These are phyloP conservation scores for Nestor notabilis DNA, from an alignment of 2,113 vertebrate genomes.

Conservation along the genomic window DNA sequence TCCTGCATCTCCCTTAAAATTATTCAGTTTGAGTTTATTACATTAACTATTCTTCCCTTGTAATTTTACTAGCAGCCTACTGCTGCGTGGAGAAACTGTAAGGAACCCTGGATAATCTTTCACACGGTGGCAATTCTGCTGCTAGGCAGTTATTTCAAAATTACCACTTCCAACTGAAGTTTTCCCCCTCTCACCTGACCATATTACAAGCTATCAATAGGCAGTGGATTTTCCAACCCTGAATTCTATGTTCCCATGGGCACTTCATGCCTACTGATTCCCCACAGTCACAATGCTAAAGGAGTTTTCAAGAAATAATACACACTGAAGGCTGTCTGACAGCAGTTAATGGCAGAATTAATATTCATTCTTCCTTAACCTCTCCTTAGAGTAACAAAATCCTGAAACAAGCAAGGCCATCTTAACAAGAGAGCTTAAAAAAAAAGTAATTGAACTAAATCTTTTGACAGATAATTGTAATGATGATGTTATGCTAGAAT, in stretches of 20 bases:
- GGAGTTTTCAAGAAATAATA: conserved; percentile 4
- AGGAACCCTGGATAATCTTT: conserved; percentile 1
- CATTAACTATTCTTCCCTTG: conserved; percentile 13
- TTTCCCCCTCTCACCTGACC: not conserved
- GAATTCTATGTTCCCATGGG: not conserved
- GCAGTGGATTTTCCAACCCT: not conserved
- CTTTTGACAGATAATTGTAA: conserved; percentile 75
- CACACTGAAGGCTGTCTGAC: not conserved
- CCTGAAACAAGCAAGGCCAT: conserved; percentile 52
- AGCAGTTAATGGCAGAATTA: conserved; percentile 63
- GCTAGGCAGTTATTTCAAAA: conserved; percentile 58
- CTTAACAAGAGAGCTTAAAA: conserved; percentile 52
- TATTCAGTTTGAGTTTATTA: conserved; percentile 14
- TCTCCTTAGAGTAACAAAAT: conserved; percentile 53
- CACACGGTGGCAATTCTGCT: not conserved
- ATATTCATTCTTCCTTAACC: conserved; percentile 44
- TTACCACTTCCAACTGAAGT: conserved; percentile 10
- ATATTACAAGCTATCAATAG: not conserved
- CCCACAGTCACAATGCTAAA: not conserved
- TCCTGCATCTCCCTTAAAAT: not conserved
- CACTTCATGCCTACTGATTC: conserved; percentile 41
- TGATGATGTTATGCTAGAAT: conserved; percentile 64
- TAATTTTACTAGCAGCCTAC: conserved; percentile 34
- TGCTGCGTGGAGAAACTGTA: conserved; percentile 27
- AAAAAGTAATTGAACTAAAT: conserved; percentile 74